Evolutionary conservation across 2,888 invertebrate genomes (phyloP), one percentile per base, ranked within the genome.

Genomic region (Microctonus brassicae): DNA sequence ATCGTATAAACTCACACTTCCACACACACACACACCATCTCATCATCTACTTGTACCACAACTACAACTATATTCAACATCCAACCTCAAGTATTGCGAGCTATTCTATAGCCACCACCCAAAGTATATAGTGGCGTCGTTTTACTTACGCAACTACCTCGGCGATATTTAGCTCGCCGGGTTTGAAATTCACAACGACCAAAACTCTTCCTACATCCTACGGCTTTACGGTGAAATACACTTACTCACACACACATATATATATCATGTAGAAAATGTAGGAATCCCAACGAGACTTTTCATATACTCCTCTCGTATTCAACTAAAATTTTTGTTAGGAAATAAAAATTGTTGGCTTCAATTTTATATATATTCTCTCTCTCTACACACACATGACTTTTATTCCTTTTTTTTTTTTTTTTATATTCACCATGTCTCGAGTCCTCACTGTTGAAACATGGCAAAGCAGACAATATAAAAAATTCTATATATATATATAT

Each of bases 101-200:
- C 34, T 55, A 24, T 42, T 55, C 65, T 65, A 53, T 22, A n/a
- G n/a, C n/a, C n/a, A n/a, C 13, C 55, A 36, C 26, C 42, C 24
- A 26, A 13, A n/a, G n/a, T n/a, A n/a, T n/a, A n/a, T 26, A 67
- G 61, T 62, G 36, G 64, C 72, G 73, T 73, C 75, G 76, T 77
- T 75, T 78, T 78, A 79, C 81, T 83, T 84, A 83, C 80, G 84
- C 82, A 84, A 83, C 77, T 75, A 75, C 79, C 78, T 77, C 75
- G 77, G 81, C 82, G 83, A 82, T 82, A 82, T 84, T 84, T 84
- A 84, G 84, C 81, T 82, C 79, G 82, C 79, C 78, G 77, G 76
- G 77, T 77, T 75, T 47, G 47, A n/a, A 78, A 80, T 76, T 73
- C 76, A 76, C 77, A 68, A 73, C 74, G 73, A 63, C 72, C 60